A percentile compares a stretch with the other conserved stretches of the same genome.
These are phyloP conservation scores for Panthera leo DNA, from an alignment of 2,113 vertebrate genomes.

Conservation along the genomic window DNA sequence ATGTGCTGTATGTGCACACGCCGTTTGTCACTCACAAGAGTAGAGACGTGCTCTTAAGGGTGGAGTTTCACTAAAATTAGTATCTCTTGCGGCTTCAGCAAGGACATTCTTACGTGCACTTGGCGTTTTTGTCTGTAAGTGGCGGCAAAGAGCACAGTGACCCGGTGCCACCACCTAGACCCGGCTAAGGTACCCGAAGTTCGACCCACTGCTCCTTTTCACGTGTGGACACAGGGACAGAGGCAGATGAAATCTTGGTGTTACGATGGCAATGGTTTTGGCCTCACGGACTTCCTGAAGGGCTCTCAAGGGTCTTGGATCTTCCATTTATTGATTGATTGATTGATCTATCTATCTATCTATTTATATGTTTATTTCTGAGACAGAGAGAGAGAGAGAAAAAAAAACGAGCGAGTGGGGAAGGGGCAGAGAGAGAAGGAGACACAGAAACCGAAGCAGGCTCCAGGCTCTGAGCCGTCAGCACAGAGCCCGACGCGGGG, in stretches of 20 bases:
- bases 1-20: accelerated
- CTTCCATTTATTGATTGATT: background rate
- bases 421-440: too few species aligned
- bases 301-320: background rate
- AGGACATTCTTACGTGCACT: background rate
- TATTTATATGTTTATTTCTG: too few species aligned
- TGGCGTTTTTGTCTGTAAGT: background rate
- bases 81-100: background rate
- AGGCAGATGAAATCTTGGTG: background rate
- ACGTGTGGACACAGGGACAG: accelerated
- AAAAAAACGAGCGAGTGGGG: too few species aligned
- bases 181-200: background rate
- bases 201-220: accelerated
- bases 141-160: background rate
- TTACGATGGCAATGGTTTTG: background rate
- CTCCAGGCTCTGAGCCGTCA: too few species aligned
- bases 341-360: too few species aligned
- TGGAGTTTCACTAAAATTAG: background rate
- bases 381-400: too few species aligned
- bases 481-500: too few species aligned
- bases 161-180: accelerated
- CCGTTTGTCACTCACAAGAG: too few species aligned
- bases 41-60: background rate
- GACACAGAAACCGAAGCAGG: too few species aligned
- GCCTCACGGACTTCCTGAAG: background rate